Conservation (phyloP, 2,888 invertebrate genomes). For the Mechanitis mazaeus region DNA sequence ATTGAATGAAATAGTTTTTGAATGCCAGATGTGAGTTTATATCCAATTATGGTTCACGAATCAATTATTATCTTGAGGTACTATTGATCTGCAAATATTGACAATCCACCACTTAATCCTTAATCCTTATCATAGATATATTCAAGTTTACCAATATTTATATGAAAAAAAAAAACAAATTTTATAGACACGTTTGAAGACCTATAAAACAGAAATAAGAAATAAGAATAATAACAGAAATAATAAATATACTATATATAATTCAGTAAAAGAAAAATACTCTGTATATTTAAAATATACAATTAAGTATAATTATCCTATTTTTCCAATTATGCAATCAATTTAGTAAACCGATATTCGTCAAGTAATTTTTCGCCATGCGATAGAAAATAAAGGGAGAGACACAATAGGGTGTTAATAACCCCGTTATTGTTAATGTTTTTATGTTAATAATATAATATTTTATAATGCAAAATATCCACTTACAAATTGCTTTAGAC, state of each 20-base stretch:
- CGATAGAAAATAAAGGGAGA: constrained; percentile 19
- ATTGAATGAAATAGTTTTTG: constrained; percentile 32
- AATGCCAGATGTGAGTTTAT: constrained; percentile 34
- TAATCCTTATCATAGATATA: not conserved
- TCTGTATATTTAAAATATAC: too few species aligned
- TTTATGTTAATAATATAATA: not conserved
- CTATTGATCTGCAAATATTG: not conserved
- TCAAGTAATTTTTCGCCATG: constrained; percentile 25
- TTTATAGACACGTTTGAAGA: too few species aligned
- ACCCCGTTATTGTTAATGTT: not conserved
- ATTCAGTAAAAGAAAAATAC: too few species aligned
- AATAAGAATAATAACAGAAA: too few species aligned
- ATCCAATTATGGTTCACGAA: constrained; percentile 14
- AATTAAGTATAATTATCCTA: too few species aligned
- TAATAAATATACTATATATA: too few species aligned
- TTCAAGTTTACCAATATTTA: not conserved
- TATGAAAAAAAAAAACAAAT: not conserved
- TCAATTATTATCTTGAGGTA: constrained; percentile 8
- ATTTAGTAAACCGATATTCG: constrained; percentile 27
- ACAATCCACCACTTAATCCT: not conserved
- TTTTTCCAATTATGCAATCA: constrained; percentile 24
- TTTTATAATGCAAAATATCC: constrained; percentile 1
- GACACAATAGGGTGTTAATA: not conserved
- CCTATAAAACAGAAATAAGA: too few species aligned
- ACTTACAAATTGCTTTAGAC: not conserved